phyloP scores from a whole-genome alignment of 2,888 invertebrate genomes.

The Troides helena region DNA sequence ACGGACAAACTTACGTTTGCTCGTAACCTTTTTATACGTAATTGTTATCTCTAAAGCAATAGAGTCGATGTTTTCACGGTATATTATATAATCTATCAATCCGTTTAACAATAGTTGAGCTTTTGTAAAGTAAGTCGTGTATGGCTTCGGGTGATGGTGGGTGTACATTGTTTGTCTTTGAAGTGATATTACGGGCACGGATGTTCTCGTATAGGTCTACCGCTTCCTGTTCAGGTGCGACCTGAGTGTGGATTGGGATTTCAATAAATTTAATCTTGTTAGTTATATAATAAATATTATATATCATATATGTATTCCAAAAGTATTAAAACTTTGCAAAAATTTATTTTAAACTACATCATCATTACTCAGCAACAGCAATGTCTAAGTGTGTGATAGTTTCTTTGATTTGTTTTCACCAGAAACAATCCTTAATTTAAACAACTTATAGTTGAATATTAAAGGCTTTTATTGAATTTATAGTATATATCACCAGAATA shows the following conservation, averaged over 20 bases:
- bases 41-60: conserved; percentile 29
- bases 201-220: conserved; percentile 50
- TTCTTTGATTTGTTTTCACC: too few species aligned
- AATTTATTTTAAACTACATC: too few species aligned
- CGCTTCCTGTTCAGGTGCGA: conserved; percentile 50
- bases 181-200: conserved; percentile 57
- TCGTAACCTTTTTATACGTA: conserved; percentile 21
- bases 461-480: too few species aligned
- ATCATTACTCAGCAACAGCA: too few species aligned
- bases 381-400: too few species aligned
- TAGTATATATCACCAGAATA: too few species aligned
- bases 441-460: too few species aligned
- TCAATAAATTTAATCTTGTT: too few species aligned
- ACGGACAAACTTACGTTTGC: conserved; percentile 48
- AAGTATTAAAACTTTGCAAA: too few species aligned
- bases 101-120: conserved; percentile 68
- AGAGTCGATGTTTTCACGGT: conserved; percentile 38
- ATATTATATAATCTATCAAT: conserved; percentile 37
- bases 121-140: conserved; percentile 60
- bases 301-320: too few species aligned
- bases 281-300: too few species aligned
- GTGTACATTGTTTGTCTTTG: conserved; percentile 66
- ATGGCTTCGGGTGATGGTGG: conserved; percentile 68
- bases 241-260: conserved; percentile 28
- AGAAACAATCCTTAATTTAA: too few species aligned